Percentiles rank a stretch among this genome's conserved stretches.
These are phyloP conservation scores for Matsumyia berberina DNA, from an alignment of 2,888 invertebrate genomes.

Conservation along the genomic window DNA sequence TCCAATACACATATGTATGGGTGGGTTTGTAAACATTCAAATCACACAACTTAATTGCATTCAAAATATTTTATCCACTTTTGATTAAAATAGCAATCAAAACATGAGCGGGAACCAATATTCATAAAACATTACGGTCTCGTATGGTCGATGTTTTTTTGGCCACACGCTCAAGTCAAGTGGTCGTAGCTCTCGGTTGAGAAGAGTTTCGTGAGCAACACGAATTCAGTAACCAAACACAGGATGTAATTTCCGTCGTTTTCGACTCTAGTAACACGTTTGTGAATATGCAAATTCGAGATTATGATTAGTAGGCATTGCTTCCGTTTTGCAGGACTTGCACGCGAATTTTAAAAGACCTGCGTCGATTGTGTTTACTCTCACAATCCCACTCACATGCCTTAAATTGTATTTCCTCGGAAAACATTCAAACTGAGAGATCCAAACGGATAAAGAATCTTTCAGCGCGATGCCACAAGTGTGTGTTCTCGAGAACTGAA, in stretches of 20 bases:
- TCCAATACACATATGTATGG: conserved; percentile 1
- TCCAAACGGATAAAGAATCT: conserved; percentile 56
- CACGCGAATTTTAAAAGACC: conserved; percentile 30
- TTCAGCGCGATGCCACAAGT: conserved; percentile 66
- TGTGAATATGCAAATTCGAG: conserved; percentile 43
- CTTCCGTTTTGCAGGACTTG: conserved; percentile 18
- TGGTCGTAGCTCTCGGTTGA: neutral
- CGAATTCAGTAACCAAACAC: conserved; percentile 7
- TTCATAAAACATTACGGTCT: conserved; percentile 35
- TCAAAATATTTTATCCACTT: conserved; percentile 45
- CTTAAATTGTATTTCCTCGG: conserved; percentile 39
- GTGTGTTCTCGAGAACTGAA: conserved; percentile 61
- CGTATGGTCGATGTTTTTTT: conserved; percentile 35
- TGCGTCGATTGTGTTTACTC: conserved; percentile 45
- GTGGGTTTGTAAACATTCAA: conserved; percentile 28
- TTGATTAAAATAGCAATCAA: conserved; percentile 44
- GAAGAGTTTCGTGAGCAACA: conserved; percentile 2
- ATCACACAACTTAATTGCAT: conserved; percentile 49
- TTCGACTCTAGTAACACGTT: conserved; percentile 24
- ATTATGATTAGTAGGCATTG: conserved; percentile 27
- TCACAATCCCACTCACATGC: conserved; percentile 31
- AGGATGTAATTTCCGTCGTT: conserved; percentile 12
- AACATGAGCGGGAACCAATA: conserved; percentile 15
- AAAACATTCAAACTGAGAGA: conserved; percentile 38
- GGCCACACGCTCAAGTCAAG: conserved; percentile 24